Evolutionary conservation across 2,888 invertebrate species (phyloP), one percentile per base, ranked within the genome.

Genomic region (Watsonalla cultraria): DNA sequence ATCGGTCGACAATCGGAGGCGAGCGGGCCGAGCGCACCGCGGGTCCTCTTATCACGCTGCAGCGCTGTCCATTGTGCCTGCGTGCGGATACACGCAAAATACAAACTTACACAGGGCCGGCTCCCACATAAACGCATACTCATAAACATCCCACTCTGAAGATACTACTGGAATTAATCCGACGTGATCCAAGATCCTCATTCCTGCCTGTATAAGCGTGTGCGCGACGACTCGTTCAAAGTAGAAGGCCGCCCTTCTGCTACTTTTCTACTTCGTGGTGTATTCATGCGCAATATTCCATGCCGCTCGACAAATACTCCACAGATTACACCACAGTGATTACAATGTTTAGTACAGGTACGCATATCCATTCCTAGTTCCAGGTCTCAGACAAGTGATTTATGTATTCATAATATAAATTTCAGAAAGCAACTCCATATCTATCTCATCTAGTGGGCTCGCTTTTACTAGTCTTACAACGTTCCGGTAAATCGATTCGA

Each of bases 281-380:
- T 74, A 76, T 75, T 71, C 71, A 75, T 83, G 77, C 69, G 70
- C 84, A 80, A 84, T 84, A 86, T 84, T 82, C 80, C 76, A 76
- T 76, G 71, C 72, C 73, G 65, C 76, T 77, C 76, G 66, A 80
- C 81, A 76, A 86, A 80, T 78, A 74, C 78, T 68, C 74, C 58
- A 64, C 65, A 82, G 84, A 86, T 87, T 69, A 80, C 72, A 75
- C 71, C 66, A 68, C 65, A 70, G 64, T 71, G 85, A 83, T 86
- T 80, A 76, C 74, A 80, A 79, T 76, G 74, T 78, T 78, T 76
- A 76, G 74, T 78, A 67, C 70, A 62, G 61, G 60, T 64, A 55
- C 51, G 57, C 48, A 37, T 53, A 47, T 52, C 46, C 57, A 39
- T 51, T 45, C 47, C 51, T 45, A 42, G 42, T 53, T 54, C 53